Percentiles rank a stretch among this genome's conserved stretches.
phyloP scores from a whole-genome alignment of 2,888 invertebrate genomes.

The Drosophila limbata region DNA sequence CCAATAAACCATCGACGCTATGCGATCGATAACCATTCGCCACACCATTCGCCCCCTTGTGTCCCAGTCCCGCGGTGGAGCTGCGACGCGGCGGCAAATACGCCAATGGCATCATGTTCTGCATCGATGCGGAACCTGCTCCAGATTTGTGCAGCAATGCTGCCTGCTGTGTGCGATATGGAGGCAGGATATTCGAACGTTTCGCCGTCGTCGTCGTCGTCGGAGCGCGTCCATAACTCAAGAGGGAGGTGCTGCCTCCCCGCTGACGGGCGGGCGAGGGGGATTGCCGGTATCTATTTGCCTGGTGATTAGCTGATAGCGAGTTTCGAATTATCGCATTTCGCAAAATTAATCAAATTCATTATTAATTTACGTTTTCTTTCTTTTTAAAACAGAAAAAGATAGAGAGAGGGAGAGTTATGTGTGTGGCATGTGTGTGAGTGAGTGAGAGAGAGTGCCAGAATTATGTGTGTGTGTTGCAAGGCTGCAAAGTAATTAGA shows the following conservation, averaged over 20 bases:
- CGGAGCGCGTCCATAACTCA: conserved; percentile 73
- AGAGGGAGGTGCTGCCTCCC: conserved; percentile 85
- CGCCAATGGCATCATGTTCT: conserved; percentile 78
- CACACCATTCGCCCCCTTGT: conserved; percentile 59
- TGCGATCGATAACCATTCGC: conserved; percentile 86
- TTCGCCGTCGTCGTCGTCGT: conserved; percentile 50
- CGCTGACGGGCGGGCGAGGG: conserved; percentile 88
- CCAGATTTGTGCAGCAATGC: conserved; percentile 63
- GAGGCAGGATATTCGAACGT: conserved; percentile 79
- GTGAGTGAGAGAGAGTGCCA: conserved; percentile 7
- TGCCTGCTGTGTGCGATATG: conserved; percentile 82
- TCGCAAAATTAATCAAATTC: conserved; percentile 82
- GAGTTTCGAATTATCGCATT: conserved; percentile 59
- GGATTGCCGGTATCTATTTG: conserved; percentile 88
- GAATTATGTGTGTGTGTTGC: conserved; percentile 15
- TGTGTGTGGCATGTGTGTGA: conserved; percentile 17
- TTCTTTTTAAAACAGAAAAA: conserved; percentile 15
- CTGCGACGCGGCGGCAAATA: conserved; percentile 80
- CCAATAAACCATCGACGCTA: conserved; percentile 88
- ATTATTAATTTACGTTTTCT: conserved; percentile 63
- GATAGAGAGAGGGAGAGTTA: conserved; percentile 20
- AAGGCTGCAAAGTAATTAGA: not conserved
- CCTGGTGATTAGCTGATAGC: conserved; percentile 85
- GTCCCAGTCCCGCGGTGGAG: conserved; percentile 81
- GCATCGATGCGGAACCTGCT: conserved; percentile 77